Evolutionary conservation across 2,888 invertebrate genomes (phyloP).

Genomic region (Andricus curvator): DNA sequence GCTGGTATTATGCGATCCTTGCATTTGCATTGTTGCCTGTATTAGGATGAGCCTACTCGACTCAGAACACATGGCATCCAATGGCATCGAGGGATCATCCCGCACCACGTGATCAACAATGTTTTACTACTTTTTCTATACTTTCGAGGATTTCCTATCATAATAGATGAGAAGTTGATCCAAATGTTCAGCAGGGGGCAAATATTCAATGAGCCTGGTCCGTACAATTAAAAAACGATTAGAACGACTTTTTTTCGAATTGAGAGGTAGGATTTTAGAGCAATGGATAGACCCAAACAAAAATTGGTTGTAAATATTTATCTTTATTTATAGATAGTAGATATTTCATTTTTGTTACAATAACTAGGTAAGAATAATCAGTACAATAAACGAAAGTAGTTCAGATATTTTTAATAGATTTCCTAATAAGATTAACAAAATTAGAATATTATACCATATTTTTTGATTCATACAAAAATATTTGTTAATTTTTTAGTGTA

Average conservation of each 20-base stretch:
- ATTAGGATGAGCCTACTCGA: slow-evolving; percentile 76
- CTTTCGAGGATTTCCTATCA: background rate
- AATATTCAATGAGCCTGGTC: background rate
- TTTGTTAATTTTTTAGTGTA: no score
- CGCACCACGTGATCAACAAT: slow-evolving; percentile 14
- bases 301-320: no score
- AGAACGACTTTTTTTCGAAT: background rate
- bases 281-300: no score
- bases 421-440: no score
- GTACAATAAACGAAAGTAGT: no score
- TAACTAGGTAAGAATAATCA: no score
- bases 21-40: slow-evolving; percentile 69
- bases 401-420: no score
- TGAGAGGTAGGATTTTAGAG: no score
- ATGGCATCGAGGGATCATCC: slow-evolving; percentile 62
- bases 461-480: no score
- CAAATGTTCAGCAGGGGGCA: slow-evolving; percentile 3
- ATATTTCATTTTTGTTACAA: no score
- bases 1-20: slow-evolving; percentile 34
- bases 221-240: background rate
- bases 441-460: no score
- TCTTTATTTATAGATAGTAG: no score
- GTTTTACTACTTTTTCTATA: background rate
- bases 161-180: slow-evolving; percentile 19
- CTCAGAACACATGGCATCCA: slow-evolving; percentile 74